Conservation (phyloP, 2,888 invertebrate genomes). For the Thymelicus acteon region DNA sequence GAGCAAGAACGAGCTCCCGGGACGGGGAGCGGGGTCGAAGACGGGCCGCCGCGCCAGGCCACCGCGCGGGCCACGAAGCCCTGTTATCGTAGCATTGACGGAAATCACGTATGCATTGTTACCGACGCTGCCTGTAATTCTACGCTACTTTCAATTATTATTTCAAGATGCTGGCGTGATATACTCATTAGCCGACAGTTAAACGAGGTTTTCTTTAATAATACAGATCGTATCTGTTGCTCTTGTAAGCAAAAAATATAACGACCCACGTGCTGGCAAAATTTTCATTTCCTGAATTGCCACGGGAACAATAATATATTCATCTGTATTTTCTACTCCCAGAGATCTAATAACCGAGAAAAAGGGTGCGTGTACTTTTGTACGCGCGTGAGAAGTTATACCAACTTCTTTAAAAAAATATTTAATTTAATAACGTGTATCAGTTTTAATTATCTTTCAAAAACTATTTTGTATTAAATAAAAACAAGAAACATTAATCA, state of each 20-base stretch:
- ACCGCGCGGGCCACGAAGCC: slow-evolving; percentile 30
- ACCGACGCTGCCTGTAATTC: slow-evolving; percentile 31
- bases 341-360: background rate
- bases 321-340: background rate
- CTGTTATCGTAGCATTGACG: slow-evolving; percentile 51
- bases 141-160: slow-evolving; percentile 6
- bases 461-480: no score
- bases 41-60: background rate
- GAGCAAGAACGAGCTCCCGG: slow-evolving; percentile 58
- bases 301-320: background rate
- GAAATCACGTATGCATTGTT: slow-evolving; percentile 54
- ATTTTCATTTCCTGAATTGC: no score
- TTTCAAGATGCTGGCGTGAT: slow-evolving; percentile 6
- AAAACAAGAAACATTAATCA: no score
- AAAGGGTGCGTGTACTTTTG: no score
- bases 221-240: background rate
- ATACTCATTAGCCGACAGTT: background rate
- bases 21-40: slow-evolving; percentile 48
- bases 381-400: no score
- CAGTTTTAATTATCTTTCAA: no score
- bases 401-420: no score
- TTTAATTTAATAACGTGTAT: no score
- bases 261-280: background rate
- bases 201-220: background rate
- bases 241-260: background rate